Conservation (phyloP, 2,797 vertebrate species). For the Sus cebifrons region DNA sequence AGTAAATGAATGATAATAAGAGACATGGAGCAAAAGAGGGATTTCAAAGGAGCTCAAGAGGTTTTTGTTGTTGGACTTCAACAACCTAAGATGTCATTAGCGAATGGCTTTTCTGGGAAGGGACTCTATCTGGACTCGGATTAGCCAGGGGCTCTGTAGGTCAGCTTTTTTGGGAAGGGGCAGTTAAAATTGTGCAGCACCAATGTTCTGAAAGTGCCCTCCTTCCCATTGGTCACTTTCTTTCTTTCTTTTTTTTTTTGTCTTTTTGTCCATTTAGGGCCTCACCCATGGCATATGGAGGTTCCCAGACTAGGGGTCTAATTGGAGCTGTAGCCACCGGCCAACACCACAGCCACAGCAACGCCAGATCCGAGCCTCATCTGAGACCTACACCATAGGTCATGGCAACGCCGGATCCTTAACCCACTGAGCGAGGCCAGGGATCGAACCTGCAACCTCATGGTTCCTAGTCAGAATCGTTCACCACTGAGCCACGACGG, state of each 20-base stretch:
- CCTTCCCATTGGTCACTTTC: not conserved
- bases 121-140: not conserved
- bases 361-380: too few relatives aligned
- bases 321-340: too few relatives aligned
- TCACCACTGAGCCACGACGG: too few relatives aligned
- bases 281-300: too few relatives aligned
- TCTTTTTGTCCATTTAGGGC: too few relatives aligned
- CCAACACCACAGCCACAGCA: too few relatives aligned
- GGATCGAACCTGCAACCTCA: too few relatives aligned
- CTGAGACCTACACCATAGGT: too few relatives aligned
- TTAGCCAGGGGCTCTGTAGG: not conserved
- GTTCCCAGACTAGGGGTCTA: too few relatives aligned
- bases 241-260: slow-evolving; percentile 43
- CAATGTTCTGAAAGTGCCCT: not conserved
- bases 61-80: not conserved
- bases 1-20: slow-evolving; percentile 25
- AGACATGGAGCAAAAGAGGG: not conserved
- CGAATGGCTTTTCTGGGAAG: not conserved
- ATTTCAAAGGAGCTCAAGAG: slow-evolving; percentile 20
- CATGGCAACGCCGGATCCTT: too few relatives aligned
- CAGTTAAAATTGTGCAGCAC: not conserved
- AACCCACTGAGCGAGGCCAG: too few relatives aligned
- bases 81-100: not conserved
- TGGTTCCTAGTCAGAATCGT: too few relatives aligned
- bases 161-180: not conserved